These are phyloP conservation scores for Gymnocypris eckloni DNA, from an alignment of 2,797 vertebrate genomes.

Conservation along the genomic window DNA sequence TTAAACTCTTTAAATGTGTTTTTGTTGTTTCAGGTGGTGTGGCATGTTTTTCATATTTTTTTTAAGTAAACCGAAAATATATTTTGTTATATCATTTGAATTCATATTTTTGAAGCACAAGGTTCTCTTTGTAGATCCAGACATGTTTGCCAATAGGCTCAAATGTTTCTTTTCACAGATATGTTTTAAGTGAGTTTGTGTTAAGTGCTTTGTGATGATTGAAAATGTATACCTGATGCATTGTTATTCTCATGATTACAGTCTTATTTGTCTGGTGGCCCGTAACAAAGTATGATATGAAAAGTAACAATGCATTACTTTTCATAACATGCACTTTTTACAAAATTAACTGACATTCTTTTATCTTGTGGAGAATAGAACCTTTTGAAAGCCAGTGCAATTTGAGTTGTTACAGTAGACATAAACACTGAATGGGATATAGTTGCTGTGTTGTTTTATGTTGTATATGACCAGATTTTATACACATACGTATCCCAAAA, in stretches of 20 bases:
- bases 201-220: slow-evolving; percentile 46
- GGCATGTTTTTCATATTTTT: slow-evolving; percentile 25
- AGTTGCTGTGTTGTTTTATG: slow-evolving; percentile 14
- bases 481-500: neutral
- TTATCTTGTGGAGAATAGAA: neutral
- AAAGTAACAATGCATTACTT: neutral
- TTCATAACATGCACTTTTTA: slow-evolving; percentile 26
- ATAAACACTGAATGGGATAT: neutral
- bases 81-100: slow-evolving; percentile 42
- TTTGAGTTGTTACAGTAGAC: neutral
- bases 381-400: slow-evolving; percentile 3
- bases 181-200: slow-evolving; percentile 17
- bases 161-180: slow-evolving; percentile 23
- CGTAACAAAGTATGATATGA: slow-evolving; percentile 12
- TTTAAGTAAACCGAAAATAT: neutral
- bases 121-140: slow-evolving; percentile 11
- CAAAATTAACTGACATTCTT: slow-evolving; percentile 10
- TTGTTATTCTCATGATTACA: slow-evolving; percentile 30
- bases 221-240: slow-evolving; percentile 26
- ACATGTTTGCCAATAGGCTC: slow-evolving; percentile 9
- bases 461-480: slow-evolving; percentile 3
- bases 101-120: slow-evolving; percentile 30
- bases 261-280: slow-evolving; percentile 33
- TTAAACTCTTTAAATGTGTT: slow-evolving; percentile 48
- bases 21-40: slow-evolving; percentile 51